Evolutionary conservation across 1,140 invertebrate species (phyloP), one percentile per base, ranked within the genome.

Genomic region (Acyrthosiphon pisum): DNA sequence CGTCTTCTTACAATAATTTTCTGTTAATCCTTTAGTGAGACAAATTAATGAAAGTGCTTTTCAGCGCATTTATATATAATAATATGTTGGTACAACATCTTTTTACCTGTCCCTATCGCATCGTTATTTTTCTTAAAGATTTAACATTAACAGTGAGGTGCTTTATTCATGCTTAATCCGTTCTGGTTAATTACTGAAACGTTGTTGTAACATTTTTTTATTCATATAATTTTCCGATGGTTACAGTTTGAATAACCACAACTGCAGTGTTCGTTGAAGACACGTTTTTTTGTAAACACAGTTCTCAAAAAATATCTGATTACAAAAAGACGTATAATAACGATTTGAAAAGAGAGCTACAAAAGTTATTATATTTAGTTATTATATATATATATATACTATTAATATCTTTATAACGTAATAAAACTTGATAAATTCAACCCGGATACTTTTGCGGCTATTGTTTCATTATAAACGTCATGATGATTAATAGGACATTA

Each of bases 391-490:
- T 50, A 87, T n/a, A 87, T 46, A 68, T 8, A 44, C 26, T 41
- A n/a, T 50, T 91, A 46, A 92, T 81, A 92, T 92, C 68, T 83
- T 83, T 92, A 48, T 81, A 92, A 92, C 68, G 91, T 53, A 93
- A 93, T 93, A 93, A 84, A 93, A 93, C 81, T 93, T 93, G 91
- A 93, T 93, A 93, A 93, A 93, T 84, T 84, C 48, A 53, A 84
- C 76, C 81, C 1, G 91, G 91, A 83, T 92, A 81, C 90, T 86
- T 93, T 50, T 44, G 91, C 26, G n/a, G 76, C 81, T 93, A 93
- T 93, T 93, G 91, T 93, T 93, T 93, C 91, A 93, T 93, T 93
- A 84, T 41, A 84, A 93, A 93, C 91, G 91, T 93, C 81, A 93
- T 35, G n/a, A 93, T 93, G 91, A 93, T 93, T 93, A 93, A 93